These are phyloP conservation scores for Nesogale talazaci DNA, from an alignment of 2,113 vertebrate species.

Conservation along the genomic window DNA sequence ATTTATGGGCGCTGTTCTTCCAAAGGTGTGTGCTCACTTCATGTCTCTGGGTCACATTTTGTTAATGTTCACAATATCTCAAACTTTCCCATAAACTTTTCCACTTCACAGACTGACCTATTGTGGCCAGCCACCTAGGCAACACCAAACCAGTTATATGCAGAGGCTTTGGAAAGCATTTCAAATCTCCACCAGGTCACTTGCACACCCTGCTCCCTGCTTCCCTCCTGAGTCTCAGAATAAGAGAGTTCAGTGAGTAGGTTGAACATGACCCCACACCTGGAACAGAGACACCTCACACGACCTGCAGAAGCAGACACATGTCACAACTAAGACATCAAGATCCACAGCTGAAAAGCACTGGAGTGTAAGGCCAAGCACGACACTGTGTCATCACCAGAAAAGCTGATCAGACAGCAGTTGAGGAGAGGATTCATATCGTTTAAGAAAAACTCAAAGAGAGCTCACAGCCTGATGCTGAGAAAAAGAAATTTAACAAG, in stretches of 20 bases:
- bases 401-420: background rate
- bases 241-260: background rate
- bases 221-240: background rate
- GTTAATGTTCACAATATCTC: no score
- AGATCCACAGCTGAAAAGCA: background rate
- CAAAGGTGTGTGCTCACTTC: no score
- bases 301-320: background rate
- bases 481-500: background rate
- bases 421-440: background rate
- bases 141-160: no score
- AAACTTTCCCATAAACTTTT: no score
- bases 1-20: no score
- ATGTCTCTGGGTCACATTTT: no score
- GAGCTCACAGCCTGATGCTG: background rate
- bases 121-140: no score
- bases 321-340: background rate
- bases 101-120: no score
- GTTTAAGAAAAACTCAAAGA: background rate
- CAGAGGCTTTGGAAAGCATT: background rate
- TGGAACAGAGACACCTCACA: background rate
- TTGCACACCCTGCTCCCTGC: no score
- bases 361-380: background rate
- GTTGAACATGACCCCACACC: background rate
- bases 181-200: background rate
- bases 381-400: background rate